Conservation (phyloP, 2,797 vertebrate species). For the Ispidina picta region DNA sequence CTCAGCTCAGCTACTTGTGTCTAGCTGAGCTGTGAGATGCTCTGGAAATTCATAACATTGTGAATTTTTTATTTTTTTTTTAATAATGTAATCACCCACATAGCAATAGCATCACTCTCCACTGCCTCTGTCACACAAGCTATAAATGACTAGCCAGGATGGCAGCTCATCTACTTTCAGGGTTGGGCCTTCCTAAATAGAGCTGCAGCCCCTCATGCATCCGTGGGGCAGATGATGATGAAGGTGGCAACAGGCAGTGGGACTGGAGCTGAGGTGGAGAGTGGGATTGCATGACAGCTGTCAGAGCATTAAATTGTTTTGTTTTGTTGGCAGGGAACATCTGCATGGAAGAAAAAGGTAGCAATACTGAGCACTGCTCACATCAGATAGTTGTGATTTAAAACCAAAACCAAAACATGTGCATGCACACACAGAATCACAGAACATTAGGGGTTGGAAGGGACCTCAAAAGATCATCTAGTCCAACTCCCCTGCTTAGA, state of each 20-base stretch:
- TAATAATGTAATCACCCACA: not conserved
- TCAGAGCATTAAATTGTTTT: not conserved
- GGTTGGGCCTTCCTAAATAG: not conserved
- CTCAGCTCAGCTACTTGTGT: not conserved
- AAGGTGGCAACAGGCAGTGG: not conserved
- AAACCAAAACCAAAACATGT: not conserved
- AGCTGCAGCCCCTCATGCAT: not conserved
- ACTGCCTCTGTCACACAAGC: not conserved
- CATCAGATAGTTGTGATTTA: not conserved
- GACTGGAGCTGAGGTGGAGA: not conserved
- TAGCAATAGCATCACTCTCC: not conserved
- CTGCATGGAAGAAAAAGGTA: accelerated
- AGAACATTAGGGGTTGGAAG: too few relatives aligned
- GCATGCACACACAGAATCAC: not conserved
- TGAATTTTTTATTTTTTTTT: not conserved
- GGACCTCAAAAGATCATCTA: too few relatives aligned
- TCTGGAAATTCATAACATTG: not conserved
- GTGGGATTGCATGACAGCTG: not conserved
- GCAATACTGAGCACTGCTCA: not conserved
- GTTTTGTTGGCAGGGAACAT: not conserved
- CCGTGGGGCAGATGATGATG: not conserved
- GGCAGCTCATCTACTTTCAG: not conserved
- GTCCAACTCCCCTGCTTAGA: too few relatives aligned
- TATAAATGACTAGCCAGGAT: not conserved
- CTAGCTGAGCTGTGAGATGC: not conserved